These are phyloP conservation scores for Notothenia rossii DNA, from an alignment of 2,113 vertebrate genomes.

Conservation along the genomic window DNA sequence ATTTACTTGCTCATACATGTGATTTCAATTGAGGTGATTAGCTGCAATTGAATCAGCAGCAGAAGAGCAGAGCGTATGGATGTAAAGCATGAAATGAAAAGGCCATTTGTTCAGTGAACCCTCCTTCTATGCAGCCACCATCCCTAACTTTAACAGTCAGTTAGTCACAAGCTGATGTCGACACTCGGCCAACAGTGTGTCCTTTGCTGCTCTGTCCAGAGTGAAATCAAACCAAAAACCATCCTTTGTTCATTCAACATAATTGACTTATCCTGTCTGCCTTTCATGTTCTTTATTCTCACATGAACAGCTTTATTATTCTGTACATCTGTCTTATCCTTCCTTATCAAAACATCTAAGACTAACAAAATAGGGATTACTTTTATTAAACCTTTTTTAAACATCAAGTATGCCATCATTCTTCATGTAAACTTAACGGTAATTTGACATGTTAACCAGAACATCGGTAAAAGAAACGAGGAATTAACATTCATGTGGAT, in stretches of 20 bases:
- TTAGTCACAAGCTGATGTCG: slow-evolving; percentile 75
- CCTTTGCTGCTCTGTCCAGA: slow-evolving; percentile 25
- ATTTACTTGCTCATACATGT: slow-evolving; percentile 80
- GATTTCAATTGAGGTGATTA: slow-evolving; percentile 85
- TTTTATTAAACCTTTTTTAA: background rate
- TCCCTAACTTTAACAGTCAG: slow-evolving; percentile 57
- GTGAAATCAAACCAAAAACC: slow-evolving; percentile 37
- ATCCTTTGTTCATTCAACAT: slow-evolving; percentile 42
- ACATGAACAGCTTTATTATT: slow-evolving; percentile 34
- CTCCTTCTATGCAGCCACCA: slow-evolving; percentile 46
- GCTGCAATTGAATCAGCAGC: slow-evolving; percentile 82
- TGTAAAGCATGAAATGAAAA: slow-evolving; percentile 79
- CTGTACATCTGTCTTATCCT: slow-evolving; percentile 5
- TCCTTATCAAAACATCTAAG: slow-evolving; percentile 14
- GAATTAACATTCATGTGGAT: background rate
- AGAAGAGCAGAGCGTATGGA: slow-evolving; percentile 65
- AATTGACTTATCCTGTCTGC: slow-evolving; percentile 53
- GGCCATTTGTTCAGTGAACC: slow-evolving; percentile 69
- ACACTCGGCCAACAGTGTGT: slow-evolving; percentile 39
- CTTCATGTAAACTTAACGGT: background rate
- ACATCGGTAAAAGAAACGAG: background rate
- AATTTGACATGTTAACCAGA: background rate
- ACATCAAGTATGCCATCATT: background rate
- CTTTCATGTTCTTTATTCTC: slow-evolving; percentile 54
- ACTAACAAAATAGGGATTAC: background rate